phyloP scores from a whole-genome alignment of 2,113 vertebrate species.

The Myodes glareolus region DNA sequence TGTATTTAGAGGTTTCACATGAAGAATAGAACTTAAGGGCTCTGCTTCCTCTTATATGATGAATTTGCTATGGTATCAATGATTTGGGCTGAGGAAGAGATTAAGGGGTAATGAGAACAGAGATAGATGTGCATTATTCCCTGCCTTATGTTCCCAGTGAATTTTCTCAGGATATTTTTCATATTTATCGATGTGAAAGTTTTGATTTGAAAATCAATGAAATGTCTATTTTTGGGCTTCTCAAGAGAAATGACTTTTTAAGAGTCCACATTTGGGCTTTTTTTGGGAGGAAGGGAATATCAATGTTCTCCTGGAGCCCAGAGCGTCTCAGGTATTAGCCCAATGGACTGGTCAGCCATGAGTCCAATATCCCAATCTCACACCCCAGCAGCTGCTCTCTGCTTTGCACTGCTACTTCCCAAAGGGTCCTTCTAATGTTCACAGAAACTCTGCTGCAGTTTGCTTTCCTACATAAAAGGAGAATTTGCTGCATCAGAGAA shows the following conservation, averaged over 20 bases:
- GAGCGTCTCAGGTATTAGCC: not conserved
- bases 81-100: slow-evolving; percentile 1
- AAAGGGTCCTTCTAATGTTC: not conserved
- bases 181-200: not conserved
- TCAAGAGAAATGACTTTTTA: not conserved
- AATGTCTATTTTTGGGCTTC: not conserved
- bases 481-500: not conserved
- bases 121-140: not conserved
- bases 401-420: not conserved
- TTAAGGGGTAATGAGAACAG: not conserved
- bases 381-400: not conserved
- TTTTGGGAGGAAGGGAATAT: not conserved
- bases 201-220: slow-evolving; percentile 4
- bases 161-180: not conserved
- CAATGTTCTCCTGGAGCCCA: not conserved
- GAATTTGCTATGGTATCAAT: not conserved
- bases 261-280: not conserved
- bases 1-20: not conserved
- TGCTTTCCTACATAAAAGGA: not conserved
- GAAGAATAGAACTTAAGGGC: not conserved
- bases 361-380: not conserved
- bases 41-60: not conserved
- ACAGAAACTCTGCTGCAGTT: not conserved
- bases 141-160: slow-evolving; percentile 11
- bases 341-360: not conserved